Percentiles rank a stretch among this genome's conserved stretches.
Conservation (phyloP, 2,113 vertebrate genomes). For the Pachypanchax playfairii region DNA sequence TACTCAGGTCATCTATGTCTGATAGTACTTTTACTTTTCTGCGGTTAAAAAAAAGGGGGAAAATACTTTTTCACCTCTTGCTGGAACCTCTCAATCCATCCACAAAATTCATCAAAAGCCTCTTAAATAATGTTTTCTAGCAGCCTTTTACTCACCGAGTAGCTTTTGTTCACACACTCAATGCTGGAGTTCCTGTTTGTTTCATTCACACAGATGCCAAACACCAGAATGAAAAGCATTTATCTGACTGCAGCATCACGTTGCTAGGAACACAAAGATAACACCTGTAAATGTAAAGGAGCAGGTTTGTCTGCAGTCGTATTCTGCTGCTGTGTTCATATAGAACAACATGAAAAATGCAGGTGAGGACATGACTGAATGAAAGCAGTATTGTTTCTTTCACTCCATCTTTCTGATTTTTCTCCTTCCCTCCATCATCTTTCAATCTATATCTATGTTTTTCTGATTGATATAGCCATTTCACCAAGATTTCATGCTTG, state of each 20-base stretch:
- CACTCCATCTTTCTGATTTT: slow-evolving; percentile 33
- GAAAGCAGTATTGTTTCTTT: slow-evolving; percentile 57
- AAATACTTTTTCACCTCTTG: no score
- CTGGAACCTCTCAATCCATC: no score
- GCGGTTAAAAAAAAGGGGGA: no score
- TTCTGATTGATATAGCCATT: slow-evolving; percentile 83
- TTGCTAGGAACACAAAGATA: slow-evolving; percentile 37
- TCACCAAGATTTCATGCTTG: slow-evolving; percentile 80
- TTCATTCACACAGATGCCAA: slow-evolving; percentile 22
- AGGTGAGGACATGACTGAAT: slow-evolving; percentile 74
- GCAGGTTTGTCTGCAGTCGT: slow-evolving; percentile 15
- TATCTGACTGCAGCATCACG: neutral
- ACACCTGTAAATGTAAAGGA: slow-evolving; percentile 28
- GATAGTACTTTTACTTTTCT: no score
- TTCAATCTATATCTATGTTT: slow-evolving; percentile 72
- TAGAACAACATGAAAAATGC: slow-evolving; percentile 7
- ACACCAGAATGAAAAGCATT: slow-evolving; percentile 17
- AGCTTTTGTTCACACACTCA: slow-evolving; percentile 7
- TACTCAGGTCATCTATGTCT: no score
- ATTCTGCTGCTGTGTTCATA: slow-evolving; percentile 4
- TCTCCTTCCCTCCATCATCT: slow-evolving; percentile 53
- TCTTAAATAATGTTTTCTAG: no score
- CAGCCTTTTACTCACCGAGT: slow-evolving; percentile 28
- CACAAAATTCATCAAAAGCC: no score
- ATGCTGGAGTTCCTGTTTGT: neutral